Conservation (phyloP, 2,888 invertebrate species). For the Anthophora plumipes region DNA sequence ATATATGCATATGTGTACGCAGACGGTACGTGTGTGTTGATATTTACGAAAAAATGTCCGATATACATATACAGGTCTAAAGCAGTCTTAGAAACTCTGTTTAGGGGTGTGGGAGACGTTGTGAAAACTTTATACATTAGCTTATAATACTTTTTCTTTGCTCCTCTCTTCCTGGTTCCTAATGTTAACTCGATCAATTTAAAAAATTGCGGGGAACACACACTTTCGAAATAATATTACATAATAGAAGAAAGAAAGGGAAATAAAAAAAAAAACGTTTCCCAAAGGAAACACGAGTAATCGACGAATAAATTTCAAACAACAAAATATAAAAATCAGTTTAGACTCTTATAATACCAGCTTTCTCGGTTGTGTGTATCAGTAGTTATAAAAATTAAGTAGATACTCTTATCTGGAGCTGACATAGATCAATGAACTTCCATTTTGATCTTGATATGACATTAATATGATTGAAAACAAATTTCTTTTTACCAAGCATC, state of each 20-base stretch:
- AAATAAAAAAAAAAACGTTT: not conserved
- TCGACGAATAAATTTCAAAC: conserved; percentile 15
- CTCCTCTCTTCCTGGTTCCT: conserved; percentile 24
- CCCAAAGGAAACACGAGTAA: conserved; percentile 18
- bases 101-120: conserved; percentile 48
- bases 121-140: conserved; percentile 77
- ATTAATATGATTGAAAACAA: conserved; percentile 34
- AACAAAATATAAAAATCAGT: conserved; percentile 6
- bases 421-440: conserved; percentile 38
- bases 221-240: conserved; percentile 11
- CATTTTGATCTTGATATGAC: conserved; percentile 37
- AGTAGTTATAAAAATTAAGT: conserved; percentile 42
- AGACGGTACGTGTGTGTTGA: conserved; percentile 41
- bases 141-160: conserved; percentile 64
- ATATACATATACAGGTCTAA: conserved; percentile 67
- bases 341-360: conserved; percentile 44
- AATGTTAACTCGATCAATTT: conserved; percentile 43
- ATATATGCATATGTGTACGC: conserved; percentile 66
- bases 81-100: conserved; percentile 71
- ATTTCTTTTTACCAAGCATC: conserved; percentile 11
- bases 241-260: not conserved
- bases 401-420: conserved; percentile 64
- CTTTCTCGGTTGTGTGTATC: conserved; percentile 60
- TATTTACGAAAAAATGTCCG: conserved; percentile 58
- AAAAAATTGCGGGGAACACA: conserved; percentile 15